These are phyloP conservation scores for Aphaenogaster ashmeadi DNA, from an alignment of 1,140 invertebrate genomes.

Conservation along the genomic window DNA sequence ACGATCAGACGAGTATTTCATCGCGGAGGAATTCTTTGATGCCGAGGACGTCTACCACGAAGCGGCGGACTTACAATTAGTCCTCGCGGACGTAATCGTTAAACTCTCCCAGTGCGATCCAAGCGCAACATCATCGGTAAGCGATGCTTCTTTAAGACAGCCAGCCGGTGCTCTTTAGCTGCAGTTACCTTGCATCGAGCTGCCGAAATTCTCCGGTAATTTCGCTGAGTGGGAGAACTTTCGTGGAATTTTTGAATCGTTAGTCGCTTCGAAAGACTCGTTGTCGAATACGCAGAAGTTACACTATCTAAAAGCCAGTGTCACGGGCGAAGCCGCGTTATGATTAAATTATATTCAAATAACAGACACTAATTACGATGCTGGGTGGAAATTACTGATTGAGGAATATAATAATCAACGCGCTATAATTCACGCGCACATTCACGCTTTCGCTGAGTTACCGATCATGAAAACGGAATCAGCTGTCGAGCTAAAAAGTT, in stretches of 20 bases:
- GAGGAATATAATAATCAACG: neutral
- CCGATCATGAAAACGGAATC: neutral
- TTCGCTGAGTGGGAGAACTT: neutral
- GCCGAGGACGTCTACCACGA: constrained; percentile 26
- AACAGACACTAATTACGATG: constrained; percentile 5
- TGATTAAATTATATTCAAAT: constrained; percentile 14
- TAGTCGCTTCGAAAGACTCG: neutral
- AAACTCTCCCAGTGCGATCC: neutral
- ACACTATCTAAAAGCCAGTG: neutral
- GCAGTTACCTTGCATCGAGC: neutral
- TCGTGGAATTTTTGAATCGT: neutral
- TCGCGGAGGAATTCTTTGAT: neutral
- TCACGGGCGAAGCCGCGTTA: neutral
- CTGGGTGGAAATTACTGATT: neutral
- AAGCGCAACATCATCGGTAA: neutral
- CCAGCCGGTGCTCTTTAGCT: neutral
- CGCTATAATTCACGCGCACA: neutral
- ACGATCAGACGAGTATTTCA: neutral
- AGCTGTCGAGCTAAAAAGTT: neutral
- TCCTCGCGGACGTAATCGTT: neutral
- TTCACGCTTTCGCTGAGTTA: neutral
- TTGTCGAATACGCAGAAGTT: constrained; percentile 20
- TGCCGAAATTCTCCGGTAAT: constrained; percentile 14
- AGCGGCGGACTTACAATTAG: neutral
- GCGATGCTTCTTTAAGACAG: neutral